Evolutionary conservation across 2,797 vertebrate species (phyloP), one percentile per base, ranked within the genome.

Genomic region (Halcyon smyrnensis): DNA sequence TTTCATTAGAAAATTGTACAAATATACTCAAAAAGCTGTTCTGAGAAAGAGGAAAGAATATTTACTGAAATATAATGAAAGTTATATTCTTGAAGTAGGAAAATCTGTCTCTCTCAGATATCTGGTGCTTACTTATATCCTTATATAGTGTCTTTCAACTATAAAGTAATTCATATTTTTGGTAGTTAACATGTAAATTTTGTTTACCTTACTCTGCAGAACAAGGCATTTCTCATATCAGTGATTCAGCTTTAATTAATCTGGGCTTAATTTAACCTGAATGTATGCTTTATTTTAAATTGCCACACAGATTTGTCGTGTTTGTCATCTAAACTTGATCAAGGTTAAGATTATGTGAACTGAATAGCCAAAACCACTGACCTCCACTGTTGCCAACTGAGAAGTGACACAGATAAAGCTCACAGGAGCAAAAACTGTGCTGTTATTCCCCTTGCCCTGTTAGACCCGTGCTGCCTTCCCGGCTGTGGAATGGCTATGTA

Each of bases 1-100:
- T 97, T 95, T 95, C 45, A 57, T 37, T 92, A 84, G 41, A 78
- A 90, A 96, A 93, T 39, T 73, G 36, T 85, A 62, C 46, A 89
- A 83, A 80, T 87, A 56, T 43, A 37, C 34, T 90, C 5, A 68
- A 82, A 94, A 78, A 28, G 3, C 90, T 94, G 36, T 87, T 93
- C 15, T 90, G 57, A 93, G 92, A 95, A 96, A 87, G 9, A 56
- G 54, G 62, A 93, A 95, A 68, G 18, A 91, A 70, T 46, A 68
- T 78, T 90, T 65, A 39, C 73, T 75, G 77, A 62, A 45, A 53
- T 60, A 36, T 19, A 68, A 15, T 19, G 18, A 93, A 76, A 23
- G 39, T 1, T 86, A 3, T 23, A 34, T 62, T 94, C 53, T 84
- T 82, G 64, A 90, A 95, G 39, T 3, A 77, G 17, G 36, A 65